These are phyloP conservation scores for Trissolcus basalis DNA, from an alignment of 1,140 invertebrate genomes.

Conservation along the genomic window DNA sequence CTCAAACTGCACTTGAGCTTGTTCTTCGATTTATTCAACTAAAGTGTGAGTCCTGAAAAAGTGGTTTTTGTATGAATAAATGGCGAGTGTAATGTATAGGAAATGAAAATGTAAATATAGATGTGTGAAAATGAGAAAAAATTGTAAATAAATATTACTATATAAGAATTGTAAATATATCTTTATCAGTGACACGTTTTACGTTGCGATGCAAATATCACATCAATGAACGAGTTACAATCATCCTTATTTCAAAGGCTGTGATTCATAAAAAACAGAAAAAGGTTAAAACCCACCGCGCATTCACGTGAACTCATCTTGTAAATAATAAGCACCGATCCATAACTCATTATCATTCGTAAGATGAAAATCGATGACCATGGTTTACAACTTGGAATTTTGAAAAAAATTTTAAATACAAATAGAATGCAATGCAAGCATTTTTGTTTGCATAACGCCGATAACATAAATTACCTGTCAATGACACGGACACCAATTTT, in stretches of 20 bases:
- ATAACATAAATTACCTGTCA: constrained; percentile 10
- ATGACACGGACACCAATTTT: no score
- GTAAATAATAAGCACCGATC: constrained; percentile 7
- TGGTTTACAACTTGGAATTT: background rate
- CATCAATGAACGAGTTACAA: constrained; percentile 18
- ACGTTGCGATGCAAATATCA: constrained; percentile 26
- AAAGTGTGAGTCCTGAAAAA: background rate
- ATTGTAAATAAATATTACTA: background rate
- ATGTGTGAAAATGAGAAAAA: background rate
- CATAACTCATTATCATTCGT: constrained; percentile 1
- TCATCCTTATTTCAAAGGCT: constrained; percentile 25
- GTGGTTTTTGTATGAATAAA: no score
- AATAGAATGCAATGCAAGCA: no score
- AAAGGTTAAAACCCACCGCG: constrained; percentile 28
- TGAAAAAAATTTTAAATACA: no score
- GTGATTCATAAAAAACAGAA: constrained; percentile 11
- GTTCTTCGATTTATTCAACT: constrained; percentile 82
- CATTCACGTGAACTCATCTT: constrained; percentile 3
- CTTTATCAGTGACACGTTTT: constrained; percentile 7
- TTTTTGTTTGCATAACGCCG: constrained; percentile 9
- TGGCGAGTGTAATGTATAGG: no score
- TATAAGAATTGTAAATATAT: no score
- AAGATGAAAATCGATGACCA: constrained; percentile 11
- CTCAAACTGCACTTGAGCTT: constrained; percentile 87
- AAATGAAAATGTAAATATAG: background rate